phyloP scores from a whole-genome alignment of 2,797 vertebrate genomes.

The Melanogrammus aeglefinus region DNA sequence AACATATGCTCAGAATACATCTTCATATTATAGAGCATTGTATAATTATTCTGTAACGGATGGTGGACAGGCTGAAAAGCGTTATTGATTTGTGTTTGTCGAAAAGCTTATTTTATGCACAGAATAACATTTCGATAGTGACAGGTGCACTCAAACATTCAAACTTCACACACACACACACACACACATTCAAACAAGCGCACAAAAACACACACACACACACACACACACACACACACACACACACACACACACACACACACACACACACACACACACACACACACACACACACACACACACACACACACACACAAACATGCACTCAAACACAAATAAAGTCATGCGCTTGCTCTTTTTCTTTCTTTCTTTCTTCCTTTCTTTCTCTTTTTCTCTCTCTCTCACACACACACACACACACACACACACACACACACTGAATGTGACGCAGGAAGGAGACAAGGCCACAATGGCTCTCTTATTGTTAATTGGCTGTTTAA shows the following conservation, averaged over 20 bases:
- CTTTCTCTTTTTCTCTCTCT: not conserved
- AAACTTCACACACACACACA: slow-evolving; percentile 12
- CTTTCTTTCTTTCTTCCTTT: not conserved
- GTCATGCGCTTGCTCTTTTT: not conserved
- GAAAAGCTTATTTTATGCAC: too few relatives aligned
- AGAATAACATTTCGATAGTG: not conserved
- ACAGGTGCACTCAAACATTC: not conserved
- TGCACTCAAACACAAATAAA: not conserved
- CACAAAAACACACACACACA: not conserved
- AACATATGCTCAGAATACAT: too few relatives aligned
- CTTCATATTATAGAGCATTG: too few relatives aligned
- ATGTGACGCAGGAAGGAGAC: slow-evolving; percentile 69
- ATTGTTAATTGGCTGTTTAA: slow-evolving; percentile 80
- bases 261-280: slow-evolving; percentile 14
- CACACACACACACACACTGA: slow-evolving; percentile 52
- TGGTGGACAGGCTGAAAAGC: too few relatives aligned
- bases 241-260: not conserved
- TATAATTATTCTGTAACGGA: too few relatives aligned
- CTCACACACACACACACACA: slow-evolving; percentile 27
- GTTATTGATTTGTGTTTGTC: too few relatives aligned
- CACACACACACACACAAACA: slow-evolving; percentile 15
- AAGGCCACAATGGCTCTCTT: slow-evolving; percentile 75
- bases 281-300: slow-evolving; percentile 16
- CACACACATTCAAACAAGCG: slow-evolving; percentile 15
- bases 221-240: not conserved